phyloP scores from a whole-genome alignment of 2,888 invertebrate genomes.

The Thymelicus sylvestris region DNA sequence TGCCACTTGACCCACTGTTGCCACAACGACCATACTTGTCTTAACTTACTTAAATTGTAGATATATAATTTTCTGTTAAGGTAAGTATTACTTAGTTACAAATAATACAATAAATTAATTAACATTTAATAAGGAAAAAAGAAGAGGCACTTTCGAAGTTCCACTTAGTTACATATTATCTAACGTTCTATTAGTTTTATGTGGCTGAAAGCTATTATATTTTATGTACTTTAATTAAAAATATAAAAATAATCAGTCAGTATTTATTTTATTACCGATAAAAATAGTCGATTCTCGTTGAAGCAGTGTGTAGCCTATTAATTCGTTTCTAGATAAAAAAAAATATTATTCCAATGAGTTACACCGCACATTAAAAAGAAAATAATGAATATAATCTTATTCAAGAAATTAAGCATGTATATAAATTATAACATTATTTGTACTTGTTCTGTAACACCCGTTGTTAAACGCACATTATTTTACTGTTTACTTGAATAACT shows the following conservation, averaged over 20 bases:
- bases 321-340: too few relatives aligned
- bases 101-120: not conserved
- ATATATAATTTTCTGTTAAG: not conserved
- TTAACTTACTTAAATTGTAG: not conserved
- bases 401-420: not conserved
- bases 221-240: not conserved
- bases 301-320: too few relatives aligned
- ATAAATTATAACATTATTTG: not conserved
- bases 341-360: too few relatives aligned
- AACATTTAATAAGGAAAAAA: not conserved
- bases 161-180: too few relatives aligned
- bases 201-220: too few relatives aligned
- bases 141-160: too few relatives aligned
- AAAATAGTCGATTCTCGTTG: not conserved
- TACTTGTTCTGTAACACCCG: constrained; percentile 4
- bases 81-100: not conserved
- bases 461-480: not conserved
- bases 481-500: not conserved
- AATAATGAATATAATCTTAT: too few relatives aligned
- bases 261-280: not conserved
- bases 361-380: too few relatives aligned
- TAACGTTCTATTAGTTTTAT: not conserved
- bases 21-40: not conserved
- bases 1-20: too few relatives aligned
- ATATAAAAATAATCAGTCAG: not conserved